These are phyloP conservation scores for Cylloceria caligata DNA, from an alignment of 2,888 invertebrate genomes.

Conservation along the genomic window DNA sequence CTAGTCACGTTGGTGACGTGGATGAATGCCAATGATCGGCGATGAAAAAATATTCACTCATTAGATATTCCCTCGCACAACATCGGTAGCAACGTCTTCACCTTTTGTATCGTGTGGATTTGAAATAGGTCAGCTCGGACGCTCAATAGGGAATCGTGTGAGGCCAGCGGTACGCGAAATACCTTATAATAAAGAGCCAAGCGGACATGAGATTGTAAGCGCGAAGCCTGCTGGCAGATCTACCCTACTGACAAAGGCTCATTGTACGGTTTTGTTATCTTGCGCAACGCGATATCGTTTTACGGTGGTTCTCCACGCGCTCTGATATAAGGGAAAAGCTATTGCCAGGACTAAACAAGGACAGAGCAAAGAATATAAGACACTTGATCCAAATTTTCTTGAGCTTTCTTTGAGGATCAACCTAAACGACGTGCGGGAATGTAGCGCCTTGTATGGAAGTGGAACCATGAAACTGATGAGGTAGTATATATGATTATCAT, in stretches of 20 bases:
- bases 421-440: slow-evolving; percentile 28
- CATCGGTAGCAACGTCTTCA: neutral
- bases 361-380: slow-evolving; percentile 13
- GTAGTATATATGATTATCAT: slow-evolving; percentile 30
- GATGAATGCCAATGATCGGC: neutral
- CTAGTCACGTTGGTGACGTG: too few relatives aligned
- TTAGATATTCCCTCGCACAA: neutral
- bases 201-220: slow-evolving; percentile 40
- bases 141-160: slow-evolving; percentile 14
- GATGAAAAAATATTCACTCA: neutral
- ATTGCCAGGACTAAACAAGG: slow-evolving; percentile 13
- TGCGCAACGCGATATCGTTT: slow-evolving; percentile 57
- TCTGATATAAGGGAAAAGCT: slow-evolving; percentile 39
- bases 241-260: slow-evolving; percentile 44
- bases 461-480: neutral
- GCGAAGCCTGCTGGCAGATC: slow-evolving; percentile 19
- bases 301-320: slow-evolving; percentile 27
- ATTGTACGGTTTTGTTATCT: slow-evolving; percentile 64
- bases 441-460: neutral
- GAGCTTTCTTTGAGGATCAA: slow-evolving; percentile 29
- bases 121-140: slow-evolving; percentile 48
- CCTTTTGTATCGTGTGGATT: neutral
- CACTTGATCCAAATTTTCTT: slow-evolving; percentile 43
- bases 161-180: slow-evolving; percentile 27
- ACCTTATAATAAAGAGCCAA: slow-evolving; percentile 48